Conservation (phyloP, 1,140 invertebrate genomes). For the Heliconius congener region DNA sequence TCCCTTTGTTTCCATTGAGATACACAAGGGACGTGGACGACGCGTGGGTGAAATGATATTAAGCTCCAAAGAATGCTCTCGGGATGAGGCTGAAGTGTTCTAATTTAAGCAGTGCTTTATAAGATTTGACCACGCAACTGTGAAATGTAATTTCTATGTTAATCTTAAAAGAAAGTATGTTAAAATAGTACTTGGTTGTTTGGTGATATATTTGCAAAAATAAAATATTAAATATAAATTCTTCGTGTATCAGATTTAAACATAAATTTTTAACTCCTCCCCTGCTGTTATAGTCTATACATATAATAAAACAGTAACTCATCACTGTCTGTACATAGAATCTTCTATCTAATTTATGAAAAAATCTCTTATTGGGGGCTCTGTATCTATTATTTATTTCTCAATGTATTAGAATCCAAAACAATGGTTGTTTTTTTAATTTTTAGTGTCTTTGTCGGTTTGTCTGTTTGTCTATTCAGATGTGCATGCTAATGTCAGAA, state of each 20-base stretch:
- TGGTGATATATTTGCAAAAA: not conserved
- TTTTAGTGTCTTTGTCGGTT: no score
- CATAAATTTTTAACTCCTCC: no score
- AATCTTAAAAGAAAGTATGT: not conserved
- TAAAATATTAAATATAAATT: not conserved
- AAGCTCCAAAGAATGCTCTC: not conserved
- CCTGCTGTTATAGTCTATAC: no score
- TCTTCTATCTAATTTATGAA: no score
- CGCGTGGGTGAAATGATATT: constrained; percentile 29
- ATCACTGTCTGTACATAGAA: no score
- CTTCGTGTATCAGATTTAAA: not conserved
- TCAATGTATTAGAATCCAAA: no score
- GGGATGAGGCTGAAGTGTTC: not conserved
- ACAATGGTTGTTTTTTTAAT: no score
- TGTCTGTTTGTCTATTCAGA: no score
- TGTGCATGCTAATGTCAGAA: no score
- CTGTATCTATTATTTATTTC: no score
- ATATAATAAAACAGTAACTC: no score
- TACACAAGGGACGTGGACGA: constrained; percentile 13
- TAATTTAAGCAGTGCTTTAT: not conserved
- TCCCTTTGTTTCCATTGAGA: constrained; percentile 16
- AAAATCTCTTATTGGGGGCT: no score
- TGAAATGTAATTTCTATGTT: constrained; percentile 20
- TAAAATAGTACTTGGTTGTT: not conserved
- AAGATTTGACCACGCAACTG: constrained; percentile 5